Evolutionary conservation across 2,797 vertebrate genomes (phyloP).

Genomic region (Chiroxiphia lanceolata): DNA sequence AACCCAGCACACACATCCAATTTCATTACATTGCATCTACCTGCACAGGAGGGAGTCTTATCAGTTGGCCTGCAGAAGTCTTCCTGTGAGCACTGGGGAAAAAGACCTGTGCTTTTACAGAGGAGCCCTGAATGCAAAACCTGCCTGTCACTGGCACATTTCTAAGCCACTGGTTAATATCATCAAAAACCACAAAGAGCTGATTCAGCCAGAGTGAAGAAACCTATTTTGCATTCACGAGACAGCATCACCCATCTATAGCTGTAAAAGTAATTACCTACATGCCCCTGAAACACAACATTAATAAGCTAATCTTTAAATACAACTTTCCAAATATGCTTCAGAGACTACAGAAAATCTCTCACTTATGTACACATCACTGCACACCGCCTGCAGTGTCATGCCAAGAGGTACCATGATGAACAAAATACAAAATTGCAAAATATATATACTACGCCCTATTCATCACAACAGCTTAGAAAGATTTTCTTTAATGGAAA

Average conservation of each 20-base stretch:
- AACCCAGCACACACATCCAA: constrained; percentile 69
- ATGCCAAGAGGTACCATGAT: neutral
- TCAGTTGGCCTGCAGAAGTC: constrained; percentile 69
- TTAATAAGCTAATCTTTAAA: constrained; percentile 65
- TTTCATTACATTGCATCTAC: constrained; percentile 76
- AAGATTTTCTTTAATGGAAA: neutral
- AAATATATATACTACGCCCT: neutral
- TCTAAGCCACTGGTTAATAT: constrained; percentile 50
- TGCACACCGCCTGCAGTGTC: neutral
- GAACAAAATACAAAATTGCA: neutral
- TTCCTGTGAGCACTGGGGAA: neutral
- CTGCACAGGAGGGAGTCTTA: constrained; percentile 69
- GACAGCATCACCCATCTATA: constrained; percentile 19
- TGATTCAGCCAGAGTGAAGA: constrained; percentile 73
- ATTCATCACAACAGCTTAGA: neutral
- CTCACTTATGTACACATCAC: neutral
- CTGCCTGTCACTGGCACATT: constrained; percentile 41
- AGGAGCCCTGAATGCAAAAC: constrained; percentile 67
- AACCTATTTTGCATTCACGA: constrained; percentile 62
- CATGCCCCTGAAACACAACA: constrained; percentile 50
- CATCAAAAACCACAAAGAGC: constrained; percentile 52
- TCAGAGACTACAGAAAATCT: constrained; percentile 39
- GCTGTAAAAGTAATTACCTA: constrained; percentile 55
- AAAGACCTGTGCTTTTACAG: constrained; percentile 54
- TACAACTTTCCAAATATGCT: constrained; percentile 48